Conservation (phyloP, 2,888 invertebrate species). For the Sarcophaga subvicina region DNA sequence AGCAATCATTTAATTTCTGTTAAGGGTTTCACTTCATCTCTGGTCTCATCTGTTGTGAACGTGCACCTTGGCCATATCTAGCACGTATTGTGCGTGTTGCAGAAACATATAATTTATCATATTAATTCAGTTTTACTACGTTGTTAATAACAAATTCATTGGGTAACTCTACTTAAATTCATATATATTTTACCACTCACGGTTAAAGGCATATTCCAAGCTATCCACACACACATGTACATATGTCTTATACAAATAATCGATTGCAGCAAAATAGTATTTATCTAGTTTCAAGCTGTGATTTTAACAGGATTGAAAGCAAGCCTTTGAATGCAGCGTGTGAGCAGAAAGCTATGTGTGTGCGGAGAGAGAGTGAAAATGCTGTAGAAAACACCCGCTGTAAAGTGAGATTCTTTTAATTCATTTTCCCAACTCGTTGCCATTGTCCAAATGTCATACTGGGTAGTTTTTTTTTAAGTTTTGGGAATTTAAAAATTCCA, state of each 20-base stretch:
- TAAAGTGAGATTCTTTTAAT: slow-evolving; percentile 66
- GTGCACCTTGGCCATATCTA: neutral
- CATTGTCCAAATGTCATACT: slow-evolving; percentile 53
- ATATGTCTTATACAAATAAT: slow-evolving; percentile 54
- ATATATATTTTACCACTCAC: slow-evolving; percentile 53
- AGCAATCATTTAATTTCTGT: slow-evolving; percentile 56
- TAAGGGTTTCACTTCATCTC: slow-evolving; percentile 39
- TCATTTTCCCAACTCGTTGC: slow-evolving; percentile 22
- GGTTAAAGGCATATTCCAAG: slow-evolving; percentile 9
- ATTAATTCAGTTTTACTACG: slow-evolving; percentile 69
- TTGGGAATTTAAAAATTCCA: no score
- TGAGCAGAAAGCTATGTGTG: neutral
- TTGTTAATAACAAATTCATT: slow-evolving; percentile 68
- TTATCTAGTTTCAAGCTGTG: slow-evolving; percentile 70
- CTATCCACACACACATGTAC: neutral
- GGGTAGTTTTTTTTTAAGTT: slow-evolving; percentile 4
- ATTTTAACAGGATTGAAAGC: slow-evolving; percentile 66
- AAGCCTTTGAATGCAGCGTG: slow-evolving; percentile 23
- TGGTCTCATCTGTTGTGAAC: slow-evolving; percentile 56
- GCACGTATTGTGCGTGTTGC: slow-evolving; percentile 55
- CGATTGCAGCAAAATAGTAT: slow-evolving; percentile 62
- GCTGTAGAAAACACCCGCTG: slow-evolving; percentile 60
- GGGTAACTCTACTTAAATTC: slow-evolving; percentile 52
- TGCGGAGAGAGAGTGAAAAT: neutral
- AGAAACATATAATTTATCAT: slow-evolving; percentile 68